Base-by-base conservation (phyloP, 2,888 invertebrate genomes). In the Athripsodes cinereus region DNA sequence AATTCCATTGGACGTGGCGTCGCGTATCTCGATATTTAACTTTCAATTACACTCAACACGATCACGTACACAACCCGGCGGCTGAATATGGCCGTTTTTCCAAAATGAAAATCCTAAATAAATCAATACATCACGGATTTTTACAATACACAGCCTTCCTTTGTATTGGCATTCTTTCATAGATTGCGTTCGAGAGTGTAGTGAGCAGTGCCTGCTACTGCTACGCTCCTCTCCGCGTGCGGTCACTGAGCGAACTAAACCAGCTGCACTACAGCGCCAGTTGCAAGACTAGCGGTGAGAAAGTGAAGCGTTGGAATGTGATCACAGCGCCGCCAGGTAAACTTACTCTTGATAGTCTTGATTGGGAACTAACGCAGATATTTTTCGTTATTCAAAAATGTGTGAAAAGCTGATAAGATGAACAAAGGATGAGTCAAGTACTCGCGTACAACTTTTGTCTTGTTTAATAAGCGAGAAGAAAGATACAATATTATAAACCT, bases 91-190 rank as follows among this genome's bases (percentile, higher is more conserved):
- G 48, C 68, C 71, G 67, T 69, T 70, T 71, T 70, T 69, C 69
- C 69, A 71, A 72, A 74, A 70, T 70, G 74, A 61, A 55, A 55
- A 56, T 58, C 55, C 40, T 55, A 61, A 75, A 77, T 77, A 75
- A 78, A 79, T 79, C 78, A 76, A 79, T 79, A 79, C 77, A 78
- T 78, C 76, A 78, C 75, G 74, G 74, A 74, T 76, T 77, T 77
- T 77, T 76, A 75, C 73, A 76, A 74, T 75, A 73, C 72, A 72
- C 71, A 72, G 73, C 73, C 73, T 75, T 76, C 75, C 78, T 78
- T 78, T 78, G 78, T 78, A 76, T 72, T 71, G 69, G 66, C 70
- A 70, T 68, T 71, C 57, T 57, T 50, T 52, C 59, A 53, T 57
- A 53, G 70, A 68, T 71, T 70, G 73, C 72, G 72, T 72, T 71